A percentile compares a stretch with the other conserved stretches of the same genome.
Evolutionary conservation across 1,140 invertebrate genomes (phyloP).

Genomic region (Drosophila miranda): DNA sequence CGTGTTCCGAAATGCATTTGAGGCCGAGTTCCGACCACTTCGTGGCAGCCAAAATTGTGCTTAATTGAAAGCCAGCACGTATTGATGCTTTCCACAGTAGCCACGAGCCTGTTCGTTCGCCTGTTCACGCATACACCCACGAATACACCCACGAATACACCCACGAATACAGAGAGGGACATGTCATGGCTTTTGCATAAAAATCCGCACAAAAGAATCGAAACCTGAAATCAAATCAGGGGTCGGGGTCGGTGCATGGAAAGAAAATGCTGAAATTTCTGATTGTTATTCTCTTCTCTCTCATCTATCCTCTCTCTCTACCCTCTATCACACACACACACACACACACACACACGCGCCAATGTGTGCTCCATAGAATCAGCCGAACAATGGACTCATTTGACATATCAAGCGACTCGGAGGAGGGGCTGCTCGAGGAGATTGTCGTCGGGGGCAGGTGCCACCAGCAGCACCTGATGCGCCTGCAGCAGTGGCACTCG

Average conservation of each 20-base stretch:
- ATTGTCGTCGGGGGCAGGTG: constrained; percentile 71
- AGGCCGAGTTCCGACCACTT: neutral
- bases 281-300: constrained; percentile 36
- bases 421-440: constrained; percentile 80
- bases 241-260: no score
- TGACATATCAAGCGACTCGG: constrained; percentile 82
- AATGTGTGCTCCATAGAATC: constrained; percentile 44
- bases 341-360: constrained; percentile 1
- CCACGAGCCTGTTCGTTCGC: constrained; percentile 7
- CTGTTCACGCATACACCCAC: constrained; percentile 2
- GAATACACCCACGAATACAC: constrained; percentile 3
- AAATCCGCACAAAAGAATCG: constrained; percentile 28
- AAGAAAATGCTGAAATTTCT: constrained; percentile 30
- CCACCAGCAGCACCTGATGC: constrained; percentile 60
- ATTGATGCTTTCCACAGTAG: constrained; percentile 44
- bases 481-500: constrained; percentile 64
- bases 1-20: neutral
- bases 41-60: neutral
- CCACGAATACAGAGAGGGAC: constrained; percentile 10
- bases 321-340: neutral
- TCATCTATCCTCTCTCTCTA: neutral
- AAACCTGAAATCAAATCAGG: constrained; percentile 26
- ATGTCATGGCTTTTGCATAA: constrained; percentile 50
- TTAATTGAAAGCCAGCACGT: constrained; percentile 54
- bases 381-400: constrained; percentile 82